Base-by-base conservation (phyloP, 2,888 invertebrate genomes). In the Hoplodrina blanda region DNA sequence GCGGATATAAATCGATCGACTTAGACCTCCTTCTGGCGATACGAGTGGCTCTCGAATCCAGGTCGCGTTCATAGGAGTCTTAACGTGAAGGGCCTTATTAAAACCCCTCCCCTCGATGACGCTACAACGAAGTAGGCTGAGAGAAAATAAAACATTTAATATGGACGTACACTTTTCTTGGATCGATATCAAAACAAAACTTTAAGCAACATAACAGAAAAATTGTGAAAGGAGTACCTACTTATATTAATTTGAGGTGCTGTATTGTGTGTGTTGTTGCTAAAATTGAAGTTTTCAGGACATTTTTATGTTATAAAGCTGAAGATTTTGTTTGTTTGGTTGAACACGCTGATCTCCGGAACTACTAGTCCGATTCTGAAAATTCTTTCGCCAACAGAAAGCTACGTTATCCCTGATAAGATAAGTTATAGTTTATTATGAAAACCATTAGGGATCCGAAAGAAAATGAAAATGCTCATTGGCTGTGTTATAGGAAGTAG, bases 1-100 rank as follows among this genome's bases (percentile, higher is more conserved):
- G 69, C 73, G 71, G 44, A 64, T 61, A 61, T 66, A 77, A 81
- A 85, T 80, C 81, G 81, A 76, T 79, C 62, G 65, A 73, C 73
- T 80, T 72, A 80, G 67, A 80, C 80, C 74, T 78, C 80, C 84
- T 82, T 79, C 76, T 74, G 73, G 33, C 62, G 73, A 65, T 78
- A 69, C 66, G 70, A 89, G 87, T 66, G 82, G 71, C 85, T 65
- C 86, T 89, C 63, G 76, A 81, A 83, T 69, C 72, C 84, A 80
- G 85, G 79, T 78, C 85, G 82, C 78, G 73, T 76, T 77, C 63
- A 74, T 61, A 81, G 79, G 80, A 81, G 69, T 78, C 81, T 81
- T 71, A 72, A 79, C 73, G 68, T 69, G 72, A 60, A 86, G 87
- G 67, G 85, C 76, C 84, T 86, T 87, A 85, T 88, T 87, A 86